Evolutionary conservation across 1,140 invertebrate genomes (phyloP), one percentile per base, ranked within the genome.

Genomic region (Heliconius hewitsoni): DNA sequence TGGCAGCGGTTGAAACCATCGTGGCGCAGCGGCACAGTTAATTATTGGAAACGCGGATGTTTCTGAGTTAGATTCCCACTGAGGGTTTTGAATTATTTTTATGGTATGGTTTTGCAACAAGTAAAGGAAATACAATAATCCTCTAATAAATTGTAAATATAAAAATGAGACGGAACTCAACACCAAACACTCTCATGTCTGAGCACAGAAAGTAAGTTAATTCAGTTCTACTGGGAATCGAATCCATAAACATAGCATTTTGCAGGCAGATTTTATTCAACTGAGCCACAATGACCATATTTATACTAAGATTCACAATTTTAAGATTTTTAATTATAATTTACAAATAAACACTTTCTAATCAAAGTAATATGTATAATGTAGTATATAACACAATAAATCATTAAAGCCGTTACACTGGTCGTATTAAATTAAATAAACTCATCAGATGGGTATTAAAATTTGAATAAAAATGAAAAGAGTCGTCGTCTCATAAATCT

Each of bases 381-480:
- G 76, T 50, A 50, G 55, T 52, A 78, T 80, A 73, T 80, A 9
- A 73, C 37, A 79, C 77, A 76, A 81, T 85, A 83, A 83, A 83
- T 83, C 79, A 57, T 85, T 60, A 13, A 39, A 73, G 78, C 79
- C 76, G 81, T 81, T 81, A 73, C 78, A 81, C 79, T 81, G 76
- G 80, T 81, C 73, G 71, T 79, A 80, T 88, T 82, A 89, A 87
- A 91, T 88, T 86, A 88, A 89, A 88, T 91, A 89, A 91, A 87
- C 83, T 87, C 86, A 89, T 89, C 84, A 86, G 77, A 73, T 78
- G 75, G 81, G 81, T 81, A 87, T 88, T 86, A 91, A 87, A 87
- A 87, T 86, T 86, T 86, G 83, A 89, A 89, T 89, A 89, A 89
- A 89, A 89, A 89, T 89, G 84, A 89, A 89, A 89, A 88, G 83